Evolutionary conservation across 1,140 invertebrate species (phyloP).

Genomic region (Laupala kohalensis): DNA sequence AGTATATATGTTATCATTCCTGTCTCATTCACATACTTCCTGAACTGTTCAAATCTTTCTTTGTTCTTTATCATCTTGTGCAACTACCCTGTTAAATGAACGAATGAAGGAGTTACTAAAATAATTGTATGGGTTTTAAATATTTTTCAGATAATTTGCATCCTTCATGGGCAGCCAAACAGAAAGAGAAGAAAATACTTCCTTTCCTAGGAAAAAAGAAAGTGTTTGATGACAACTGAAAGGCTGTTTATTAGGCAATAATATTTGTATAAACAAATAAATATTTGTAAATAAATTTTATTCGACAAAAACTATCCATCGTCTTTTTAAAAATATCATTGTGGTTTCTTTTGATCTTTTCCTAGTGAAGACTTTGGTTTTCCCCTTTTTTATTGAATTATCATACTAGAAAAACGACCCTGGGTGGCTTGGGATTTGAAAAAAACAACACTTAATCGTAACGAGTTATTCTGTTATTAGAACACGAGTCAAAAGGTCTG

Average conservation of each 20-base stretch:
- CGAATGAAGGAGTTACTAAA: background rate
- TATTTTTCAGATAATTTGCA: slow-evolving; percentile 23
- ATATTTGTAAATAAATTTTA: background rate
- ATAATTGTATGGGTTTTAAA: background rate
- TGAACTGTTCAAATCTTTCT: too few relatives aligned
- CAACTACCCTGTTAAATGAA: background rate
- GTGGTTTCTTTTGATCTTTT: too few relatives aligned
- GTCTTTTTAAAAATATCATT: too few relatives aligned
- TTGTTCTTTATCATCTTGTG: background rate
- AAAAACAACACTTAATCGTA: too few relatives aligned
- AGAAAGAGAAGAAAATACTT: slow-evolving; percentile 26
- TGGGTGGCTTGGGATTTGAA: too few relatives aligned
- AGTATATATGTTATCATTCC: background rate
- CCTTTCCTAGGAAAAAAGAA: slow-evolving; percentile 26
- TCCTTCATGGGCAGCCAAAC: slow-evolving; percentile 32
- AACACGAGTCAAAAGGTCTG: too few relatives aligned
- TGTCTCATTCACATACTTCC: background rate
- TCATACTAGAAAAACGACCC: too few relatives aligned
- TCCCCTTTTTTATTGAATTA: too few relatives aligned
- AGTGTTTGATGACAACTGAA: slow-evolving; percentile 21
- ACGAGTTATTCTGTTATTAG: too few relatives aligned
- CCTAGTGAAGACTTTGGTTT: too few relatives aligned
- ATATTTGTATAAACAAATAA: background rate
- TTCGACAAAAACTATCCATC: too few relatives aligned
- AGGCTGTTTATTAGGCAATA: background rate